Conservation (phyloP, 2,113 vertebrate genomes). For the Axis porcinus region DNA sequence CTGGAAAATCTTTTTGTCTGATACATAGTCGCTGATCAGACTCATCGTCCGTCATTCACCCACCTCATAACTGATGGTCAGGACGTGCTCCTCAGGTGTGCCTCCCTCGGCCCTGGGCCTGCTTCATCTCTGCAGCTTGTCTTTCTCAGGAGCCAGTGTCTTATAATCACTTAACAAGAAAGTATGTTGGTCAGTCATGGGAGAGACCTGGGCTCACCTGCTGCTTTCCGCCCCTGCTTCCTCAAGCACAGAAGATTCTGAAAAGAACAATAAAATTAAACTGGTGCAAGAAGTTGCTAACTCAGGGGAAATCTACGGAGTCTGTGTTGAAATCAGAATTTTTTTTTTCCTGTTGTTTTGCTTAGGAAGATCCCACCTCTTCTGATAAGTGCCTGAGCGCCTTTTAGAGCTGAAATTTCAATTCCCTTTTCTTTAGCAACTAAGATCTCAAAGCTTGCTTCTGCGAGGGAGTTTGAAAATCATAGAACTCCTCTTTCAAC, state of each 20-base stretch:
- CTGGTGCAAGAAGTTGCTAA: not conserved
- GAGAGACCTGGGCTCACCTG: not conserved
- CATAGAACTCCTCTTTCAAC: slow-evolving; percentile 15
- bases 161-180: not conserved
- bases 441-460: slow-evolving; percentile 20
- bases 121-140: rapidly evolving
- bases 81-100: not conserved
- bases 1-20: not conserved
- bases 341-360: not conserved
- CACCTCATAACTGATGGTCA: not conserved
- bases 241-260: not conserved
- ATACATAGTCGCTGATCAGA: not conserved
- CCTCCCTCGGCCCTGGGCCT: not conserved
- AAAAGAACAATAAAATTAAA: slow-evolving; percentile 41
- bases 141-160: not conserved
- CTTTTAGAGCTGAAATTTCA: slow-evolving; percentile 24
- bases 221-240: not conserved
- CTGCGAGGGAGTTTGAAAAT: not conserved
- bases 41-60: not conserved
- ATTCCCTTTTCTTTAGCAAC: slow-evolving; percentile 41
- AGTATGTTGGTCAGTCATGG: not conserved
- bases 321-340: slow-evolving; percentile 23
- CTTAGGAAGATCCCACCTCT: not conserved
- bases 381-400: not conserved
- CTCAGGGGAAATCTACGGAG: not conserved